Base-by-base conservation (phyloP, 1,140 invertebrate species). In the Drosophila nikananu region DNA sequence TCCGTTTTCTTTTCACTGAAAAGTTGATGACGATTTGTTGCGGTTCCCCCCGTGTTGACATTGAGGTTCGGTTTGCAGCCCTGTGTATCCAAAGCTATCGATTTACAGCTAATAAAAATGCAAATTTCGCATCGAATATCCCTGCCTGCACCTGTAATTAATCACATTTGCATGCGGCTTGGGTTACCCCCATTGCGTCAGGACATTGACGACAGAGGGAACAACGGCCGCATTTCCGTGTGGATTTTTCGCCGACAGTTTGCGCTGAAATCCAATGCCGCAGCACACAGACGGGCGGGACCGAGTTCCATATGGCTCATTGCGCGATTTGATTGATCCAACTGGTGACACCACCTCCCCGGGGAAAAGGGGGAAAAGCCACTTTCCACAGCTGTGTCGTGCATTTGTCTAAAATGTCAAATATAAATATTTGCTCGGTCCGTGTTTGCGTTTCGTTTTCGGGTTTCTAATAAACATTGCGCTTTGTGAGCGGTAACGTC, bases 391-490 rank as follows among this genome's bases (percentile, higher is more conserved):
- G 70, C 71, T 78, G 63, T 70, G 60, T 57, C 81, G 65, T 59
- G 67, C 75, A 77, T 81, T 80, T 81, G 64, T 86, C 78, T 81
- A 78, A 84, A 84, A 86, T 86, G 73, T 54, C 77, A 68, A 77
- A 84, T 68, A 81, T 74, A 86, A 86, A 86, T 86, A 86, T 86
- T 86, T 86, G 61, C 46, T 54, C 61, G 70, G 67, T 72, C 61
- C 62, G 63, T 82, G 61, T 67, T 71, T 81, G 79, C 64, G 74
- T 86, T 86, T 52, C 49, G 70, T 61, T 76, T 76, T 79, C 27
- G 79, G 46, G 62, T 57, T 57, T 67, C 70, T 65, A 81, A 82
- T 76, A 82, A 66, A 86, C 83, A 84, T 58, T 59, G 74, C 73
- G 55, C 70, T 58, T 58, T 54, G 32, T 49, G 52, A 49, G 19